These are phyloP conservation scores for Candoia aspera DNA, from an alignment of 2,113 vertebrate species.

Conservation along the genomic window DNA sequence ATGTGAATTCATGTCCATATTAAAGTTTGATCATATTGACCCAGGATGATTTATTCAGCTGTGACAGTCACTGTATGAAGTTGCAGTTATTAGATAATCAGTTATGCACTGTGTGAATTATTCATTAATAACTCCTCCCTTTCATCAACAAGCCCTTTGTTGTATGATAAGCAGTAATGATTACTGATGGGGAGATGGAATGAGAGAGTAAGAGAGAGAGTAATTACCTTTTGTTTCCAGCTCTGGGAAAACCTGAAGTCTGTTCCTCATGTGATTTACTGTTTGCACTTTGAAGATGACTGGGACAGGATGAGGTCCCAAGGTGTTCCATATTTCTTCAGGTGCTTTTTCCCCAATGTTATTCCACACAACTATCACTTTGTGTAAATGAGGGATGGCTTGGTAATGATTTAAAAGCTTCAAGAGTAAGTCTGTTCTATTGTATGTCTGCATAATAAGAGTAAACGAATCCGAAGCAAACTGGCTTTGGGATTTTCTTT, in stretches of 20 bases:
- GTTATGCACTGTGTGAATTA: background rate
- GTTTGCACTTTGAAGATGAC: conserved; percentile 89
- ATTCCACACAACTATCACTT: conserved; percentile 92
- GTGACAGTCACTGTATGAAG: background rate
- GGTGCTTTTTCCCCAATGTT: conserved; percentile 85
- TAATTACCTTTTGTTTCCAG: conserved; percentile 85
- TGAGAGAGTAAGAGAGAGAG: background rate
- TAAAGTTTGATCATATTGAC: background rate
- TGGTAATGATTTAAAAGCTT: conserved; percentile 95
- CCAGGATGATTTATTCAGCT: background rate
- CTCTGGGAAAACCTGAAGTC: conserved; percentile 88
- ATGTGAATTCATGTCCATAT: background rate
- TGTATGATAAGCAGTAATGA: background rate
- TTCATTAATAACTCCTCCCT: background rate
- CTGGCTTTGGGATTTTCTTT: conserved; percentile 65
- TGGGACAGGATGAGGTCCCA: conserved; percentile 89
- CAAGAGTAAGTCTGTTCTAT: conserved; percentile 89
- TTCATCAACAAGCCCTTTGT: background rate
- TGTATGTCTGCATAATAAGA: conserved; percentile 91
- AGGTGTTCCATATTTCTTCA: conserved; percentile 82
- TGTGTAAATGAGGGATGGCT: conserved; percentile 84
- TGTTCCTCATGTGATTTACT: conserved; percentile 88
- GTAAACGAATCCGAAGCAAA: conserved; percentile 79
- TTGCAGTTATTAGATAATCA: background rate
- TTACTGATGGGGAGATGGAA: background rate